Conservation (phyloP, 1,140 invertebrate species). For the Plutomurus gul region DNA sequence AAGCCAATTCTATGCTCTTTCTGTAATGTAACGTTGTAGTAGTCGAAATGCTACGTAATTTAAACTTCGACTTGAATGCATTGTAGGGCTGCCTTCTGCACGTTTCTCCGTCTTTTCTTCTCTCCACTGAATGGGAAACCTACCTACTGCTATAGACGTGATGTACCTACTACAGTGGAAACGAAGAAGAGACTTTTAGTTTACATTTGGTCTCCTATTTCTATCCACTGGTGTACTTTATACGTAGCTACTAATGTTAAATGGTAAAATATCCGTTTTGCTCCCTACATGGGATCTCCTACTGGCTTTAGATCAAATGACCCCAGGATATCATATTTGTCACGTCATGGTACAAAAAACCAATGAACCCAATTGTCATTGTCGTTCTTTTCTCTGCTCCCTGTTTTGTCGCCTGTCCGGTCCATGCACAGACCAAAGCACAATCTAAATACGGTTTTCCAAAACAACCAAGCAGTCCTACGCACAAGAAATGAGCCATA, state of each 20-base stretch:
- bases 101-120: conserved; percentile 3
- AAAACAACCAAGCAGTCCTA: neutral
- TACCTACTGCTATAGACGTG: neutral
- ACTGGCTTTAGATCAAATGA: conserved; percentile 51
- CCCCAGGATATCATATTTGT: conserved; percentile 53
- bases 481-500: too few relatives aligned
- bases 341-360: conserved; percentile 52
- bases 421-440: neutral
- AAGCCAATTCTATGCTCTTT: neutral
- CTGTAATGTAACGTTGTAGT: neutral
- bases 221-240: neutral
- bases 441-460: neutral
- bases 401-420: neutral
- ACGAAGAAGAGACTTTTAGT: neutral
- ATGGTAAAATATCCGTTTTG: conserved; percentile 46
- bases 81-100: neutral
- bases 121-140: neutral
- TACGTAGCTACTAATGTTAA: neutral
- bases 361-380: conserved; percentile 51
- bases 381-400: conserved; percentile 34
- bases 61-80: conserved; percentile 18
- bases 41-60: neutral
- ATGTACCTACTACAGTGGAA: neutral
- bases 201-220: conserved; percentile 9
- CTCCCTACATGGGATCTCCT: conserved; percentile 50